Evolutionary conservation across 2,113 vertebrate species (phyloP).

Genomic region (Ia io): DNA sequence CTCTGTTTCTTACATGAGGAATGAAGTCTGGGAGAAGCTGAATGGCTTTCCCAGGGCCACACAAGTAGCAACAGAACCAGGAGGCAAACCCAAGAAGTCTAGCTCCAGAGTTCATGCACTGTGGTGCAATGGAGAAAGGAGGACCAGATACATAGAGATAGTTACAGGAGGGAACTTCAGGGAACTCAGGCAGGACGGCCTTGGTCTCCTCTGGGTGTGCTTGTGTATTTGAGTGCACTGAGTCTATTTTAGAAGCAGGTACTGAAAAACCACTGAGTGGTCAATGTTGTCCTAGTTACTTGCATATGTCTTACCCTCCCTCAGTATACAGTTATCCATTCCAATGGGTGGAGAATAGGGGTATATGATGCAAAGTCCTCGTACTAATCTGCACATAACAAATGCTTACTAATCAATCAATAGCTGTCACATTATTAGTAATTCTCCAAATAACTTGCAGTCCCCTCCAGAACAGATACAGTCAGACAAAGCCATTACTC

Average conservation of each 20-base stretch:
- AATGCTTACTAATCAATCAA: not conserved
- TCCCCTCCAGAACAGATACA: not conserved
- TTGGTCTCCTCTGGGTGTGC: not conserved
- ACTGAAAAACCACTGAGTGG: not conserved
- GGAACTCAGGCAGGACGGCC: not conserved
- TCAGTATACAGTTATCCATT: not conserved
- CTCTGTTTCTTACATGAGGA: not conserved
- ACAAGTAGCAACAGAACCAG: not conserved
- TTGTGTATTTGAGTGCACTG: not conserved
- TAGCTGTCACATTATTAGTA: not conserved
- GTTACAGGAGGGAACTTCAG: not conserved
- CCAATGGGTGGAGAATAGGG: not conserved
- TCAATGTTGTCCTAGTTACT: not conserved
- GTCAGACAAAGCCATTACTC: not conserved
- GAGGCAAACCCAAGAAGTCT: not conserved
- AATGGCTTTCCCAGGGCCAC: not conserved
- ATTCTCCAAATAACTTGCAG: not conserved
- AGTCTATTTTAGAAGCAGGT: not conserved
- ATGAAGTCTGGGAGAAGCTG: not conserved
- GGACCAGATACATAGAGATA: not conserved
- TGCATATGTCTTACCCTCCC: not conserved
- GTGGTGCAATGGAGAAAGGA: not conserved
- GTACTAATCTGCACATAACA: not conserved
- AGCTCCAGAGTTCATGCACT: not conserved
- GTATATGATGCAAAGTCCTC: not conserved